These are phyloP conservation scores for Xanthia icteritia DNA, from an alignment of 2,888 invertebrate genomes.

Conservation along the genomic window DNA sequence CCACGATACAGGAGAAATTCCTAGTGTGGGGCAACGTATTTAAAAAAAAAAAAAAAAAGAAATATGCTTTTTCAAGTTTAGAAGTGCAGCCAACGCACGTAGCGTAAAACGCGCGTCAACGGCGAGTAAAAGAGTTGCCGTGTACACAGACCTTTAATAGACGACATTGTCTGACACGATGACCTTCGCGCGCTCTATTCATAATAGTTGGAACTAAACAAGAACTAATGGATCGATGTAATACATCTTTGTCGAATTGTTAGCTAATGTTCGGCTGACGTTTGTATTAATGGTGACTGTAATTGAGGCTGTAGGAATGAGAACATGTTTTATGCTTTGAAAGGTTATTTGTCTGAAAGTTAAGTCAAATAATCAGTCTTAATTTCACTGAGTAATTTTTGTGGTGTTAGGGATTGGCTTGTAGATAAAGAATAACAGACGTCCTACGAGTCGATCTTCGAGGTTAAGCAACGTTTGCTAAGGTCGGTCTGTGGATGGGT, in stretches of 20 bases:
- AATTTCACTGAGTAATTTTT: neutral
- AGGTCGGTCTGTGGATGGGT: neutral
- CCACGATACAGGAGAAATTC: no score
- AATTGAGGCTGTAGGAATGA: slow-evolving; percentile 32
- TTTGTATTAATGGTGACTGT: slow-evolving; percentile 49
- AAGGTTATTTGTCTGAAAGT: slow-evolving; percentile 20
- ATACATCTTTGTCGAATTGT: slow-evolving; percentile 57
- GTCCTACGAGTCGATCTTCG: neutral
- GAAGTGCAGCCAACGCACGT: neutral
- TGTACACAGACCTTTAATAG: neutral
- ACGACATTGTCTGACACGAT: slow-evolving; percentile 47
- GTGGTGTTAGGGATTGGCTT: neutral
- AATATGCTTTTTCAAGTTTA: neutral
- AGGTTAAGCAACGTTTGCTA: neutral
- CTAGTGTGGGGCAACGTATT: no score
- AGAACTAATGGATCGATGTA: slow-evolving; percentile 58
- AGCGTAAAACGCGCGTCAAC: neutral
- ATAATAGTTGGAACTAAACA: slow-evolving; percentile 29
- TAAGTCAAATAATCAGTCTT: neutral
- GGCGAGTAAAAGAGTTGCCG: no score
- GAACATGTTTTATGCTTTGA: slow-evolving; percentile 12
- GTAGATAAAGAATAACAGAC: neutral
- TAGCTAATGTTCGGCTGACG: slow-evolving; percentile 47
- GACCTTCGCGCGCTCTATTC: slow-evolving; percentile 36
- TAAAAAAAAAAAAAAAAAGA: no score